Base-by-base conservation (phyloP, 2,888 invertebrate genomes). In the Norana najaformis region DNA sequence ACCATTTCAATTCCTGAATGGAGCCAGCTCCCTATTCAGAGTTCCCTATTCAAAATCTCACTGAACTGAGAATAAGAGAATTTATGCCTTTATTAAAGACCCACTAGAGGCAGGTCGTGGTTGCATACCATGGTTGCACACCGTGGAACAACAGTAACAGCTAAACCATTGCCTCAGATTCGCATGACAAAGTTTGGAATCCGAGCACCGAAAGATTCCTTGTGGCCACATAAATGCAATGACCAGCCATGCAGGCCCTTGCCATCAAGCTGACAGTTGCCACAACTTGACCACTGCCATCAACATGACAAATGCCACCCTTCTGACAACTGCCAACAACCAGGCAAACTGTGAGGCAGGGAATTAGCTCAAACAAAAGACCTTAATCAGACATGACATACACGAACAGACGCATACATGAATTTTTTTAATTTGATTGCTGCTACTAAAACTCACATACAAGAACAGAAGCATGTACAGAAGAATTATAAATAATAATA, bases 291-390 rank as follows among this genome's bases (percentile, higher is more conserved):
- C 1, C 20, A 20, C 23, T 47, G 47, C 47, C 69, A n/a, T 69
- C 69, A 69, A 8, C 69, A 11, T 69, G 69, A n/a, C 69, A n/a
- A n/a, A n/a, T 47, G 47, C 47, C 69, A n/a, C n/a, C 69, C 30
- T 6, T n/a, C 8, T 69, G 69, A n/a, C 69, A 69, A 69, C n/a
- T 69, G 69, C 69, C 69, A n/a, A 69, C n/a, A n/a, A n/a, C 30
- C 69, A 69, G 69, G 69, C n/a, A 20, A 69, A 69, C n/a, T n/a
- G n/a, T n/a, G n/a, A 30, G n/a, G 30, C 69, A 69, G 69, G n/a
- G 30, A 69, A 69, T 69, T 69, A 69, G 69, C 69, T 69, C n/a
- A 69, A 69, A 69, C n/a, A 69, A 69, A 53, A 69, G n/a, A 69
- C 69, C 30, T n/a, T 69, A 69, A 30, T n/a, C 69, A n/a, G 69